A percentile compares a stretch with the other conserved stretches of the same genome.
These are phyloP conservation scores for Actenoides lindsayi DNA, from an alignment of 2,113 vertebrate species.

Conservation along the genomic window DNA sequence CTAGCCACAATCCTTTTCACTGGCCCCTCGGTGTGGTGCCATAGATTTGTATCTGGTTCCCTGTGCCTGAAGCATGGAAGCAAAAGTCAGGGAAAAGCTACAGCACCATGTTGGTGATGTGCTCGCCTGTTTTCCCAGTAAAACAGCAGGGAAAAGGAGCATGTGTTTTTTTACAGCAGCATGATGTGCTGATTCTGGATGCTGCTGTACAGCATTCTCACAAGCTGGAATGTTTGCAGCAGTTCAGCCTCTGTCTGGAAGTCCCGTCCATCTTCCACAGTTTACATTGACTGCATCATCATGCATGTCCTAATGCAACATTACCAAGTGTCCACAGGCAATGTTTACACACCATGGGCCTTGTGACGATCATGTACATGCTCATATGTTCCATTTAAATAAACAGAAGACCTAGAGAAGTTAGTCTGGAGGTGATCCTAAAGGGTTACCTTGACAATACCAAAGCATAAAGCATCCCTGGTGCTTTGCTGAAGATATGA, in stretches of 20 bases:
- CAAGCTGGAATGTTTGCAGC: not conserved
- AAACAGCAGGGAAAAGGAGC: not conserved
- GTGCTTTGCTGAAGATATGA: not conserved
- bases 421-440: not conserved
- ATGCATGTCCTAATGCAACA: not conserved
- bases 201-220: not conserved
- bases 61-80: not conserved
- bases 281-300: not conserved
- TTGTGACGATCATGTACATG: not conserved
- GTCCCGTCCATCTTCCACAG: not conserved
- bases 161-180: not conserved
- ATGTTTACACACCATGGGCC: not conserved
- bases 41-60: not conserved
- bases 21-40: not conserved
- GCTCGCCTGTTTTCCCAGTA: not conserved
- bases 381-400: not conserved
- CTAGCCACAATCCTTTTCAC: not conserved
- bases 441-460: not conserved
- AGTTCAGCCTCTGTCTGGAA: not conserved
- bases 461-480: not conserved
- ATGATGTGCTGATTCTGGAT: not conserved
- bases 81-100: not conserved
- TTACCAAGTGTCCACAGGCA: not conserved
- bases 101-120: accelerated
- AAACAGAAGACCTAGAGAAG: not conserved